Evolutionary conservation across 2,888 invertebrate species (phyloP).

Genomic region (Gastracanthus pulcherrimus): DNA sequence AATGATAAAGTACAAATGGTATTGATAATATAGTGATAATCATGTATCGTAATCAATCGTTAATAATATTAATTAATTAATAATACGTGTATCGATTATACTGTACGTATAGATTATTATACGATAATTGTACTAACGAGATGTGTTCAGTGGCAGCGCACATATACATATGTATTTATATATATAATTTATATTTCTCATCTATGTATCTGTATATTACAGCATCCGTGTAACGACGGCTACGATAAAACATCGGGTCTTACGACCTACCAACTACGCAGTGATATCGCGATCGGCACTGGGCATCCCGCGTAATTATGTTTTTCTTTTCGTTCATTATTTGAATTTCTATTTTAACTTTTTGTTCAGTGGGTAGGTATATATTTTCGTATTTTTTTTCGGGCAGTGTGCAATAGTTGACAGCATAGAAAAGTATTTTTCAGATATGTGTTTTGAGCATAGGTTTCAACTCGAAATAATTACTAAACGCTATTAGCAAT

Average conservation of each 20-base stretch:
- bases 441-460: constrained; percentile 58
- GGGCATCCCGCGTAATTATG: constrained; percentile 47
- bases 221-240: constrained; percentile 60
- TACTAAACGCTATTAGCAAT: constrained; percentile 42
- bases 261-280: constrained; percentile 57
- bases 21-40: constrained; percentile 76
- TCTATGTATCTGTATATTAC: constrained; percentile 69
- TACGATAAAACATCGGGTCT: constrained; percentile 60
- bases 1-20: constrained; percentile 77
- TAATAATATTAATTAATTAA: constrained; percentile 75
- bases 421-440: constrained; percentile 44
- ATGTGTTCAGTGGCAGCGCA: constrained; percentile 77
- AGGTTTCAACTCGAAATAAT: constrained; percentile 33
- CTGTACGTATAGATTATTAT: constrained; percentile 69
- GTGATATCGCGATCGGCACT: constrained; percentile 65
- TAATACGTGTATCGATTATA: constrained; percentile 68
- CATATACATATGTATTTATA: constrained; percentile 62
- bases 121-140: constrained; percentile 76
- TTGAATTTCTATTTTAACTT: neutral
- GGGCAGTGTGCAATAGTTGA: constrained; percentile 51
- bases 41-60: constrained; percentile 74
- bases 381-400: constrained; percentile 15
- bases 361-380: constrained; percentile 11
- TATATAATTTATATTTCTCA: constrained; percentile 62
- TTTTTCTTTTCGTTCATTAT: constrained; percentile 32